A percentile compares a stretch with the other conserved stretches of the same genome.
phyloP scores from a whole-genome alignment of 2,888 invertebrate species.

The Apocheima hispidaria region DNA sequence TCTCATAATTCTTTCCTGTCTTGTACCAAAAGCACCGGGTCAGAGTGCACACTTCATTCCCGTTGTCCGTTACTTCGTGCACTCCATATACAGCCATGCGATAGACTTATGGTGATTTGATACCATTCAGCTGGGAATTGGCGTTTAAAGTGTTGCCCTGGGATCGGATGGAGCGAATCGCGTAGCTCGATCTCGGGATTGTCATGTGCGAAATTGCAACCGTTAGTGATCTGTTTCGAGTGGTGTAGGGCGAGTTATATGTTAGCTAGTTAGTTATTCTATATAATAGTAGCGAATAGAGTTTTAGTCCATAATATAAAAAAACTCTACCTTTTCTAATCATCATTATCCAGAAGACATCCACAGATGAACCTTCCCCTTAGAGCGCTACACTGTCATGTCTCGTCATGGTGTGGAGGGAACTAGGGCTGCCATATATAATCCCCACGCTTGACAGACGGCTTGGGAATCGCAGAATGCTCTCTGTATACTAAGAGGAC shows the following conservation, averaged over 20 bases:
- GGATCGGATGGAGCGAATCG: conserved; percentile 36
- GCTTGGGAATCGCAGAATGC: no score
- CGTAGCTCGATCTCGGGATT: conserved; percentile 39
- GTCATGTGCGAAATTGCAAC: conserved; percentile 43
- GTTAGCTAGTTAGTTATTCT: no score
- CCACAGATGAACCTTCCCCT: no score
- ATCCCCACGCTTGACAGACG: no score
- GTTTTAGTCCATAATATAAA: no score
- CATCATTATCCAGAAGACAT: no score
- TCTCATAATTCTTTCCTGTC: conserved; percentile 61
- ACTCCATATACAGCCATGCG: conserved; percentile 74
- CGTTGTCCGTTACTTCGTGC: conserved; percentile 69
- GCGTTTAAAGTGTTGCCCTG: conserved; percentile 65
- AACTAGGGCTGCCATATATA: no score
- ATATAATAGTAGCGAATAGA: no score
- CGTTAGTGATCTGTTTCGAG: conserved; percentile 19
- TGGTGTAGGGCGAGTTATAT: neutral
- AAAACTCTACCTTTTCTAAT: no score
- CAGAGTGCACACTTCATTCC: conserved; percentile 66
- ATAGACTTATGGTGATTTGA: conserved; percentile 84
- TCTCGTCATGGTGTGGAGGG: no score
- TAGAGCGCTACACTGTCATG: no score
- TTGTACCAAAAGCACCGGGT: conserved; percentile 63
- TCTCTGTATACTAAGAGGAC: no score
- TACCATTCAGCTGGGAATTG: conserved; percentile 81